Evolutionary conservation across 2,113 vertebrate genomes (phyloP).

Genomic region (Tympanuchus pallidicinctus): DNA sequence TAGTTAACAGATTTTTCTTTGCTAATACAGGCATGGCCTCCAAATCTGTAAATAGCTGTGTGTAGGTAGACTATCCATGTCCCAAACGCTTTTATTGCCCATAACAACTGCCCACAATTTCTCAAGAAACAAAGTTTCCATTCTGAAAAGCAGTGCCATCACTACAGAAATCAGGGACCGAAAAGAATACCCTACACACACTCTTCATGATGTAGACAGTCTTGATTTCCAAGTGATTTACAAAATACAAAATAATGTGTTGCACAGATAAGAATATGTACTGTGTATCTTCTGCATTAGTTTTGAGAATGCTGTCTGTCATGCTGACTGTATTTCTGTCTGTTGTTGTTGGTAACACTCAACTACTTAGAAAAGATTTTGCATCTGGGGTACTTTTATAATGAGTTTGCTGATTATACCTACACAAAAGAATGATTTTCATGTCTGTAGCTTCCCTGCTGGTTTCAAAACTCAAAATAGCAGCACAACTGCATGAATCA

Average conservation of each 20-base stretch:
- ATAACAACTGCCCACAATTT: background rate
- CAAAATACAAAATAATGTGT: background rate
- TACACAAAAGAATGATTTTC: constrained; percentile 39
- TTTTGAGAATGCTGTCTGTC: background rate
- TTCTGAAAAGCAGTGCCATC: background rate
- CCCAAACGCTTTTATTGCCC: background rate
- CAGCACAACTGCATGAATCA: constrained; percentile 51
- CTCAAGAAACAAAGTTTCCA: background rate
- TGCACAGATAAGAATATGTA: background rate
- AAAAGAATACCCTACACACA: background rate
- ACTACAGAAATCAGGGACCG: background rate
- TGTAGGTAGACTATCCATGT: background rate
- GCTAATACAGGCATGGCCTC: background rate
- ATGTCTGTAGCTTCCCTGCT: constrained; percentile 36
- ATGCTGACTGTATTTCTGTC: background rate
- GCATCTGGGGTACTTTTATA: background rate
- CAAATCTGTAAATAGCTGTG: background rate
- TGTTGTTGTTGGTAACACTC: background rate
- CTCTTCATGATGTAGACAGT: background rate
- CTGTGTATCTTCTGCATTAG: background rate
- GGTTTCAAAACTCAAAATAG: constrained; percentile 53
- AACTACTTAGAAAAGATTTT: constrained; percentile 10
- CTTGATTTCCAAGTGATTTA: background rate
- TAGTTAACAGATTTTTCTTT: background rate
- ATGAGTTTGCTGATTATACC: constrained; percentile 39